phyloP scores from a whole-genome alignment of 2,113 vertebrate species.

The Pluvianellus socialis region DNA sequence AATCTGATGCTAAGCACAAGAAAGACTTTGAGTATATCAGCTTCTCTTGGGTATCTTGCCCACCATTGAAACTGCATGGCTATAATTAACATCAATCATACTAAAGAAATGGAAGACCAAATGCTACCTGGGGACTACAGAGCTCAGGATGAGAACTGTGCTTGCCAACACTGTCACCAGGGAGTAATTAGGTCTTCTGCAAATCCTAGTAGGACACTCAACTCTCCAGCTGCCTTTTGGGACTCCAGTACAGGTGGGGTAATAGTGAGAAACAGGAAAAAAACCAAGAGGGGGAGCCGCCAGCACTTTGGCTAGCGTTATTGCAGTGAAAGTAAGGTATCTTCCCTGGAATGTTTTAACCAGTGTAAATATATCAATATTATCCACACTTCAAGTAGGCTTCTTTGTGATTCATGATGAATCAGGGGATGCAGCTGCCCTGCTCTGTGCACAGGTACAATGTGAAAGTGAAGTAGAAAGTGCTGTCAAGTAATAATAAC shows the following conservation, averaged over 20 bases:
- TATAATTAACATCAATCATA: neutral
- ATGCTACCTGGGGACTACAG: neutral
- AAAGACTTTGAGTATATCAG: neutral
- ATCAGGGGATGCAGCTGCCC: neutral
- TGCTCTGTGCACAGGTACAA: neutral
- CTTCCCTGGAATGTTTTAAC: neutral
- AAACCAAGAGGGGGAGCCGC: neutral
- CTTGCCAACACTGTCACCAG: neutral
- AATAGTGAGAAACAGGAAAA: neutral
- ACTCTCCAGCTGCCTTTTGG: neutral
- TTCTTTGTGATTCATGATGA: neutral
- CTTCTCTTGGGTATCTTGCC: neutral
- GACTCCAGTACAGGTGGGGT: neutral
- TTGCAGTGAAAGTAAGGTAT: neutral
- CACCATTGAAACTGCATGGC: neutral
- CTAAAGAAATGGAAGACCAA: neutral
- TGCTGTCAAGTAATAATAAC: neutral
- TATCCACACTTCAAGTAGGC: neutral
- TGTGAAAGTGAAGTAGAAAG: slow-evolving; percentile 28
- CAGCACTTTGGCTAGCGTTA: neutral
- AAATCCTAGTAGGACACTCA: neutral
- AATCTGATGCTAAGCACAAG: neutral
- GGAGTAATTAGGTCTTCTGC: neutral
- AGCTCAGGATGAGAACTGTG: neutral
- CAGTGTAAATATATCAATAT: neutral